phyloP scores from a whole-genome alignment of 2,797 vertebrate genomes.

The Micromesistius poutassou region DNA sequence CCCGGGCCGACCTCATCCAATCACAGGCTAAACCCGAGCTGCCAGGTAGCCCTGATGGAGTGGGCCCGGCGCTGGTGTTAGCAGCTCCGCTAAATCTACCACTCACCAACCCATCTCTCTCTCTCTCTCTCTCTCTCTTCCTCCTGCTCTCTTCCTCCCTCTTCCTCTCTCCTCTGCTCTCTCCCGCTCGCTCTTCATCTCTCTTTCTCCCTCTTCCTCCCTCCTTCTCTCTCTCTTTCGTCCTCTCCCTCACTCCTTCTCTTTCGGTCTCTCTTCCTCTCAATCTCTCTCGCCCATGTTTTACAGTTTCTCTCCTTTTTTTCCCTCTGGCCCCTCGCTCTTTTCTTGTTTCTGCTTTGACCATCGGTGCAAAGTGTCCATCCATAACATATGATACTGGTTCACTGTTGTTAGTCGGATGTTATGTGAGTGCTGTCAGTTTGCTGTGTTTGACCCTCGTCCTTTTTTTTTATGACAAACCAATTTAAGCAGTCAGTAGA shows the following conservation, averaged over 20 bases:
- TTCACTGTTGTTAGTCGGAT: not conserved
- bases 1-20: slow-evolving; percentile 24
- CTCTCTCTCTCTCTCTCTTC: not conserved
- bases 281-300: slow-evolving; percentile 1
- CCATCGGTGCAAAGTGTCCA: not conserved
- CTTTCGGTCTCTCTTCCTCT: not conserved
- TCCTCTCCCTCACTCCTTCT: not conserved
- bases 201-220: not conserved
- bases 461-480: not conserved
- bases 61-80: slow-evolving; percentile 30
- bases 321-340: not conserved
- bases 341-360: not conserved
- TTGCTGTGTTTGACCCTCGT: not conserved
- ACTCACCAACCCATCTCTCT: not conserved
- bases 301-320: not conserved
- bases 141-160: not conserved
- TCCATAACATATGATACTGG: not conserved
- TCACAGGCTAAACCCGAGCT: slow-evolving; percentile 29
- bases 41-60: slow-evolving; percentile 27
- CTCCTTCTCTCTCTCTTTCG: not conserved
- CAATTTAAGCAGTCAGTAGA: slow-evolving; percentile 46
- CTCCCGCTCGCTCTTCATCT: not conserved
- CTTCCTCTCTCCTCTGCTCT: not conserved
- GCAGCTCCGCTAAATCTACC: slow-evolving; percentile 18
- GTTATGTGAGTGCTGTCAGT: not conserved